These are phyloP conservation scores for Paelopatides confundens DNA, from an alignment of 53 echinoderm and acorn worm species.

Conservation along the genomic window DNA sequence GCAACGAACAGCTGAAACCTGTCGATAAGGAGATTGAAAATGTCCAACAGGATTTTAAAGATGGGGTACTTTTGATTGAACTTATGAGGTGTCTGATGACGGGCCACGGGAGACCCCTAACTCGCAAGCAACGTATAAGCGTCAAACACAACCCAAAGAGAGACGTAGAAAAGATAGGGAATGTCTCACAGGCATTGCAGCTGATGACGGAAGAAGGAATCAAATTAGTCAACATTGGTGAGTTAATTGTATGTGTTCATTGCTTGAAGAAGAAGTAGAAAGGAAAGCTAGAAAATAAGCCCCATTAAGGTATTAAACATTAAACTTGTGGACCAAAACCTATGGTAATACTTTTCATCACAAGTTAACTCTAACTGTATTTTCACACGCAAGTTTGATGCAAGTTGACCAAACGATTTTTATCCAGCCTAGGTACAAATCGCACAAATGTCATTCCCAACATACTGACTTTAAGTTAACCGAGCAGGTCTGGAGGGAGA, in stretches of 20 bases:
- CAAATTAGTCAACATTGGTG: slow-evolving; percentile 94
- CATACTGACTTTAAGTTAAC: too few relatives aligned
- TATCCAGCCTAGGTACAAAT: too few relatives aligned
- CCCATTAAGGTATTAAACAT: too few relatives aligned
- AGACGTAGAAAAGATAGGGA: slow-evolving; percentile 88
- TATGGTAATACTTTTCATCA: too few relatives aligned
- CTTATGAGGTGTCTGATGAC: slow-evolving; percentile 77
- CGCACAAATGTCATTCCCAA: too few relatives aligned
- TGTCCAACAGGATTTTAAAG: slow-evolving; percentile 76
- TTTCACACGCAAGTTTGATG: too few relatives aligned
- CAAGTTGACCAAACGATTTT: too few relatives aligned
- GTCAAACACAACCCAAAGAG: slow-evolving; percentile 85
- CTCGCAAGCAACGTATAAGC: slow-evolving; percentile 71
- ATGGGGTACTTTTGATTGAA: slow-evolving; percentile 78
- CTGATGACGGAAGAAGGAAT: slow-evolving; percentile 84
- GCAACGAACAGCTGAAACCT: slow-evolving; percentile 88
- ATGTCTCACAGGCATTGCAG: slow-evolving; percentile 82
- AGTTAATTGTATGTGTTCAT: slow-evolving; percentile 5
- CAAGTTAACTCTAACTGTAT: too few relatives aligned
- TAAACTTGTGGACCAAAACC: too few relatives aligned
- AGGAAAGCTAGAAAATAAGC: too few relatives aligned
- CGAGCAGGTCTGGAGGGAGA: too few relatives aligned
- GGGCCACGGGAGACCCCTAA: slow-evolving; percentile 67
- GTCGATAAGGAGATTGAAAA: slow-evolving; percentile 67
- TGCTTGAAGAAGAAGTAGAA: background rate